Base-by-base conservation (phyloP, 92 coral and sea anemone species). In the Micromussa lordhowensis region DNA sequence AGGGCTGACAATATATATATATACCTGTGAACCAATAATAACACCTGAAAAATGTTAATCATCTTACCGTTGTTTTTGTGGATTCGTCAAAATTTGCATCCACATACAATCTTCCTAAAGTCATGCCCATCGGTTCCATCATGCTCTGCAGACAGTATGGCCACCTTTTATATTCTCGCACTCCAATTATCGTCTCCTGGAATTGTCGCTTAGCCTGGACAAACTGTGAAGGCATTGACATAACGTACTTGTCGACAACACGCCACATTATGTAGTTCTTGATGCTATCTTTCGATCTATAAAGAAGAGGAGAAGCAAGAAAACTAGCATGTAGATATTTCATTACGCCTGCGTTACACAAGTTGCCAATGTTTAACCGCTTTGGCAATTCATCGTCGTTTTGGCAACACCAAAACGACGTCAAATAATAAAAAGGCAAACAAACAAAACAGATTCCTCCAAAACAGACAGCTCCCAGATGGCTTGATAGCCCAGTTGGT, bases 51-150 rank as follows among this genome's bases (percentile, higher is more conserved):
- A n/a, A n/a, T n/a, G n/a, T n/a, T n/a, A n/a, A n/a, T n/a, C n/a
- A n/a, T n/a, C 78, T 91, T 66, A 87, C 96, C 76, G 84, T 83
- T 75, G 34, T 78, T 69, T 91, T 93, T 36, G 91, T 77, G 36
- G 78, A 63, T 66, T 93, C 98, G 51, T 93, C 88, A 87, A 95
- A 93, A 53, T 88, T 35, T 24, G 94, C 86, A 24, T 93, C 94
- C 4, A 93, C 88, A 77, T 88, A 95, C 84, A 95, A 86, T 54
- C 92, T 73, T 17, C 92, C 91, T 4, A 93, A 22, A 5, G 89
- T 68, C 83, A 90, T 80, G 32, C 55, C 86, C 77, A 90, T 51
- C 2, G 88, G 77, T 3, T 19, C 17, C 78, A 68, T 38, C 93
- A 89, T 86, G 17, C 1, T 29, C 24, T 58, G 68, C 48, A 92